Conservation (phyloP, 2,113 vertebrate species). For the Oncorhynchus masou region DNA sequence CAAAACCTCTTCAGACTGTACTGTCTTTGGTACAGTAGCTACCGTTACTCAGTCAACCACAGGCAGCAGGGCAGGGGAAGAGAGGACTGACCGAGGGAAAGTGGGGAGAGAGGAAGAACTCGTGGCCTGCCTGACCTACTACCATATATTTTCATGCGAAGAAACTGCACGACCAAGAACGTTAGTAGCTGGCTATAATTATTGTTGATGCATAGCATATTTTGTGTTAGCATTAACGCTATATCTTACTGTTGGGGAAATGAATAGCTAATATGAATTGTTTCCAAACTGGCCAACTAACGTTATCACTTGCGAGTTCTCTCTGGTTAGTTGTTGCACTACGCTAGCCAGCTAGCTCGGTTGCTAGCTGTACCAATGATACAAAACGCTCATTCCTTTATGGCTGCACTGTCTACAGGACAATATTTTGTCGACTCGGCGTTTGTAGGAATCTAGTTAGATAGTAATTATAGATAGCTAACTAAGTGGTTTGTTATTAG, state of each 20-base stretch:
- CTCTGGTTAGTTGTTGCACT: not conserved
- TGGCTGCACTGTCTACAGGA: too few species aligned
- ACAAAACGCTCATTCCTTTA: too few species aligned
- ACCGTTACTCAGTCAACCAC: too few species aligned
- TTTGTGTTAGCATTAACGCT: too few species aligned
- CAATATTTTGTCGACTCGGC: too few species aligned
- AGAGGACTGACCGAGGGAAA: not conserved
- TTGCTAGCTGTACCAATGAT: too few species aligned
- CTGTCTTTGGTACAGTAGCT: too few species aligned
- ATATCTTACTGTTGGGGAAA: slow-evolving; percentile 11
- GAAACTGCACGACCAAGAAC: slow-evolving; percentile 55
- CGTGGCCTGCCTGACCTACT: slow-evolving; percentile 46
- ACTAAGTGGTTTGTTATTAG: not conserved
- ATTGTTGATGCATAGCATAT: not conserved
- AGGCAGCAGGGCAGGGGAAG: not conserved
- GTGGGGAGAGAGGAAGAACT: not conserved
- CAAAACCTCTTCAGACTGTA: too few species aligned
- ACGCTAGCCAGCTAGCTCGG: too few species aligned
- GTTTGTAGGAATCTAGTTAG: too few species aligned
- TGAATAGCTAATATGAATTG: not conserved
- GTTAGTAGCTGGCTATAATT: slow-evolving; percentile 50
- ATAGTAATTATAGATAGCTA: too few species aligned
- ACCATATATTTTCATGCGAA: slow-evolving; percentile 68
- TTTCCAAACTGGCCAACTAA: not conserved
- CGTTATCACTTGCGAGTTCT: not conserved